phyloP scores from a whole-genome alignment of 2,113 vertebrate genomes.

The Atherinomorus stipes region DNA sequence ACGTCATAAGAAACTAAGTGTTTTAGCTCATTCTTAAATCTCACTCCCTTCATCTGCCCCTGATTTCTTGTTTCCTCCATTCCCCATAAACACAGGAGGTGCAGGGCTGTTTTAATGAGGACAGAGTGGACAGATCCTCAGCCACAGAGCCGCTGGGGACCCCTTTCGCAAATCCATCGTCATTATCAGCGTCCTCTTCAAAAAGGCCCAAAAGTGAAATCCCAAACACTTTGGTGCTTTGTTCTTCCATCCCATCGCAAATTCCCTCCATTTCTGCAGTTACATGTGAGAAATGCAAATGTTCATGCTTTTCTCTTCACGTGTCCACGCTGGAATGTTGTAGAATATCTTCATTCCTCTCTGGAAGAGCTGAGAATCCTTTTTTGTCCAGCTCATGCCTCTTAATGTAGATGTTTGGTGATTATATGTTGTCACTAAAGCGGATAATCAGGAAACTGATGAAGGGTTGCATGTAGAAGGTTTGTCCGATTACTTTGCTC shows the following conservation, averaged over 20 bases:
- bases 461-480: no score
- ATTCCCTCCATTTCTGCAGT: conserved; percentile 22
- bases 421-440: no score
- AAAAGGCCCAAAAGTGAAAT: conserved; percentile 34
- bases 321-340: not conserved
- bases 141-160: conserved; percentile 41
- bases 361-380: conserved; percentile 15
- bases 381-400: not conserved
- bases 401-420: no score
- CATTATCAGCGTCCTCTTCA: conserved; percentile 53
- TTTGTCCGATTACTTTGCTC: no score
- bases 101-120: conserved; percentile 66
- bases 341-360: not conserved
- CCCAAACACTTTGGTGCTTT: conserved; percentile 49
- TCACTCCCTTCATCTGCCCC: not conserved
- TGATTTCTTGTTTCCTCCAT: conserved; percentile 10
- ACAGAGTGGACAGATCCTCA: conserved; percentile 55
- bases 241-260: conserved; percentile 28
- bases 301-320: conserved; percentile 13
- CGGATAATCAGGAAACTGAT: no score
- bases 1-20: conserved; percentile 63
- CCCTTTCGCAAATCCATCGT: conserved; percentile 32
- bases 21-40: conserved; percentile 1
- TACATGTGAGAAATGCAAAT: conserved; percentile 15
- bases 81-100: conserved; percentile 34